Conservation (phyloP, 2,797 vertebrate species). For the Mormyrops boulengeri region DNA sequence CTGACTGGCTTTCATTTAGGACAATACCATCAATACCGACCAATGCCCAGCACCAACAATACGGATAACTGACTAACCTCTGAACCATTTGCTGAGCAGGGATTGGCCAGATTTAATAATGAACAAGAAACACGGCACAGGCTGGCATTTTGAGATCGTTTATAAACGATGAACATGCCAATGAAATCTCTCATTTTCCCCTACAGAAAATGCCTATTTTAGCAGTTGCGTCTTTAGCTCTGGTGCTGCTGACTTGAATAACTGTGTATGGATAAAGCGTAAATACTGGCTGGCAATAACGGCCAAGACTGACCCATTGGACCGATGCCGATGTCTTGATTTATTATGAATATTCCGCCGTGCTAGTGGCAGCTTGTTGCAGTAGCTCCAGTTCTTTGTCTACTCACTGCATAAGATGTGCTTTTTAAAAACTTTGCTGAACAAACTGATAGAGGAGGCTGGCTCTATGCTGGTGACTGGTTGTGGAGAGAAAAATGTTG, state of each 20-base stretch:
- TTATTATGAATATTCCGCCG: neutral
- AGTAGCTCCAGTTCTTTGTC: neutral
- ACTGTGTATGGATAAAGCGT: neutral
- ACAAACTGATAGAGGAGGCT: neutral
- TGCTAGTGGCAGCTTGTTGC: neutral
- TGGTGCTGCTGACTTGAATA: neutral
- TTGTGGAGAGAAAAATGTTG: neutral
- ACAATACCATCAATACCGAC: neutral
- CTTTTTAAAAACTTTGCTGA: neutral
- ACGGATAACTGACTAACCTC: neutral
- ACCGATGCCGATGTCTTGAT: neutral
- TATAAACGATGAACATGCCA: neutral
- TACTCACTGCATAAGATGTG: neutral
- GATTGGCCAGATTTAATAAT: neutral
- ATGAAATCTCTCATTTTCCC: neutral
- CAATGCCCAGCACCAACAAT: neutral
- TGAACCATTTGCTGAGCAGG: neutral
- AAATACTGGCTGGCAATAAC: neutral
- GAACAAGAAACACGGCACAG: neutral
- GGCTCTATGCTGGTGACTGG: neutral
- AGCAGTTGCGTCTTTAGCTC: neutral
- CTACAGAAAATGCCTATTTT: neutral
- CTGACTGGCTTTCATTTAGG: neutral
- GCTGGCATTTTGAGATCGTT: neutral
- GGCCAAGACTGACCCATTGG: neutral